Evolutionary conservation across 2,797 vertebrate genomes (phyloP), one percentile per base, ranked within the genome.

Genomic region (Odontamblyopus lacepedii): DNA sequence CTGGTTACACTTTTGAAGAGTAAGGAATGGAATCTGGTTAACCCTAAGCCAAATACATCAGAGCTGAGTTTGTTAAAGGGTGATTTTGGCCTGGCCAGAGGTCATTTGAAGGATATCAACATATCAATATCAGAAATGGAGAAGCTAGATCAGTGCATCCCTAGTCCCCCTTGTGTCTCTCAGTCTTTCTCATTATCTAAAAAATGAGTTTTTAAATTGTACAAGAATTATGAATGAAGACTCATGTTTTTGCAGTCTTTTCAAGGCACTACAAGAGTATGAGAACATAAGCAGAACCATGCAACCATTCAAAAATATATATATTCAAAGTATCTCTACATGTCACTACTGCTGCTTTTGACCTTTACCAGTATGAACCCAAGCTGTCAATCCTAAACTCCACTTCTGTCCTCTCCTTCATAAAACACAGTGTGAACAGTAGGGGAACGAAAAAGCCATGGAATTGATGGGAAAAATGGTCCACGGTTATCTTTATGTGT

Each of bases 401-500:
- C 57, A 60, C 57, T 60, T 60, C 15, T 2, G 26, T 35, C 30
- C 5, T 19, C 61, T 12, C 18, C 32, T 63, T 63, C 32, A 63
- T 63, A n/a, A 63, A 63, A 63, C 32, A 63, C 61, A 63, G 38
- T 38, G 32, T n/a, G 61, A 9, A 38, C 32, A 38, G 61, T 63
- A 44, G n/a, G 38, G 35, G 35, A 44, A 63, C 19, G 44, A 26
- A 63, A 63, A 44, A 38, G 32, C 6, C 62, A 63, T 63, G 62
- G 30, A 63, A 63, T 41, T 63, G 62, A 63, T 63, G 62, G 12
- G 38, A 26, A 63, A 44, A 63, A 63, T 38, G 18, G 61, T 41
- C 4, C 62, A 70, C 67, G 56, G 72, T 83, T 86, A 72, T 84
- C 77, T 72, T 69, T 44, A 48, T 65, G 63, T 80, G 84, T 86